A percentile compares a stretch with the other conserved stretches of the same genome.
Conservation (phyloP, 2,888 invertebrate species). For the Trypoxylon attenuatum region DNA sequence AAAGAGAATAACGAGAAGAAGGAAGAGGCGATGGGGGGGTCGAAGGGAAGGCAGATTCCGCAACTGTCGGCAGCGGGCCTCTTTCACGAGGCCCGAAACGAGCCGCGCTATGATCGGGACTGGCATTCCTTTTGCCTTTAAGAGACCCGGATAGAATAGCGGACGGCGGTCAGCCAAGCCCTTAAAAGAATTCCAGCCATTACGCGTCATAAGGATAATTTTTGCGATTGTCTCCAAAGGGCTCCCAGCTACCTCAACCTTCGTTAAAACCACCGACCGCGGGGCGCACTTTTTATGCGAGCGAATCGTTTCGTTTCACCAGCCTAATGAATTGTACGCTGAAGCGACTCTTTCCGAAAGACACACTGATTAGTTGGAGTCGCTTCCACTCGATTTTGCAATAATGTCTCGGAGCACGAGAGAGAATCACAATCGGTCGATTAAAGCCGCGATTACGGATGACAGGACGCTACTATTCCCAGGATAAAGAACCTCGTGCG, state of each 20-base stretch:
- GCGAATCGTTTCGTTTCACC: slow-evolving; percentile 59
- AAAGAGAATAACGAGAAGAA: not conserved
- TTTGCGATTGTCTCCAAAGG: slow-evolving; percentile 65
- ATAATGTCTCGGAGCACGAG: too few relatives aligned
- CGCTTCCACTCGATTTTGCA: too few relatives aligned
- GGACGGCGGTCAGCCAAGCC: slow-evolving; percentile 32
- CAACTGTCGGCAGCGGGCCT: slow-evolving; percentile 60
- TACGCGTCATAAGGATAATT: slow-evolving; percentile 71
- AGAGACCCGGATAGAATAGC: slow-evolving; percentile 61
- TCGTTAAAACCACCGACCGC: slow-evolving; percentile 52
- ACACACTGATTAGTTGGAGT: too few relatives aligned
- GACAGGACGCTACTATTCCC: too few relatives aligned
- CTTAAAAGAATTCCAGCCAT: slow-evolving; percentile 69
- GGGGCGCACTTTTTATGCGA: slow-evolving; percentile 54
- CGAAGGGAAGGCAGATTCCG: slow-evolving; percentile 58
- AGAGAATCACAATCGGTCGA: too few relatives aligned
- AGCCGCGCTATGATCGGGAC: slow-evolving; percentile 69
- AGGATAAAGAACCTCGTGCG: too few relatives aligned
- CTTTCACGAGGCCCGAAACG: slow-evolving; percentile 64
- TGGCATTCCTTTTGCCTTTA: slow-evolving; percentile 69
- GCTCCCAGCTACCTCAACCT: slow-evolving; percentile 19
- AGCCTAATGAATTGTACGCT: slow-evolving; percentile 64
- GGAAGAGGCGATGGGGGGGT: slow-evolving; percentile 30
- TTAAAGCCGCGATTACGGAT: too few relatives aligned
- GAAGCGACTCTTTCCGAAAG: too few relatives aligned